These are phyloP conservation scores for Lutjanus erythropterus DNA, from an alignment of 2,113 vertebrate species.

Conservation along the genomic window DNA sequence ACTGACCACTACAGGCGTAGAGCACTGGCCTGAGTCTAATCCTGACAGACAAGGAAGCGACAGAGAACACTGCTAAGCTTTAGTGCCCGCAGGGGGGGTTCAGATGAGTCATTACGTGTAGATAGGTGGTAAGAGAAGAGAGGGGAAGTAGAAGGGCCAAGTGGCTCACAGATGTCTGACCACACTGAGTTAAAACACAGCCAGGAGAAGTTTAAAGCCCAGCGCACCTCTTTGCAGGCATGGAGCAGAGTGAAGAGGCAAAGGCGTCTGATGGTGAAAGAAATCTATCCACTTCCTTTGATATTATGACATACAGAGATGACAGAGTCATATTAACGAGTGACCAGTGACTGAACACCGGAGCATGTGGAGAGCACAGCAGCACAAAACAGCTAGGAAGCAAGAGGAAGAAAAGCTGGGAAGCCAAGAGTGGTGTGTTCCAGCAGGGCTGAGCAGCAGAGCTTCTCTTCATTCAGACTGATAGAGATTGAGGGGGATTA, in stretches of 20 bases:
- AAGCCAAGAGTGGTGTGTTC: slow-evolving; percentile 40
- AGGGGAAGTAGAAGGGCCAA: slow-evolving; percentile 53
- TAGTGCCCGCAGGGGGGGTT: slow-evolving; percentile 32
- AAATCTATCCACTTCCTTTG: slow-evolving; percentile 25
- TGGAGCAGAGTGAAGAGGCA: slow-evolving; percentile 28
- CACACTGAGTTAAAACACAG: slow-evolving; percentile 55
- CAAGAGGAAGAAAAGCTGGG: slow-evolving; percentile 19
- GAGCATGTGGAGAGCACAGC: slow-evolving; percentile 35
- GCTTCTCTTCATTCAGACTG: slow-evolving; percentile 43
- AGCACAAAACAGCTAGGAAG: slow-evolving; percentile 40
- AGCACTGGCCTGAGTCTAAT: slow-evolving; percentile 62
- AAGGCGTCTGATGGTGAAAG: slow-evolving; percentile 33
- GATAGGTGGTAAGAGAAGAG: slow-evolving; percentile 47
- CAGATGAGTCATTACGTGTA: slow-evolving; percentile 67
- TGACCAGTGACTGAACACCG: slow-evolving; percentile 13
- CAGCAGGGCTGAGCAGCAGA: slow-evolving; percentile 59
- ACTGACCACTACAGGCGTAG: slow-evolving; percentile 63
- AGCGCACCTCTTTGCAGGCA: slow-evolving; percentile 38
- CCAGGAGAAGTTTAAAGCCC: slow-evolving; percentile 50
- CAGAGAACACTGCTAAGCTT: slow-evolving; percentile 60
- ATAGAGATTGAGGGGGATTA: slow-evolving; percentile 9
- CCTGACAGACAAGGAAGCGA: slow-evolving; percentile 71
- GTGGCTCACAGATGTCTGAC: slow-evolving; percentile 56
- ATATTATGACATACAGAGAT: slow-evolving; percentile 21
- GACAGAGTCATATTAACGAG: neutral